phyloP scores from a whole-genome alignment of 2,113 vertebrate species.

The Bostrychus sinensis region DNA sequence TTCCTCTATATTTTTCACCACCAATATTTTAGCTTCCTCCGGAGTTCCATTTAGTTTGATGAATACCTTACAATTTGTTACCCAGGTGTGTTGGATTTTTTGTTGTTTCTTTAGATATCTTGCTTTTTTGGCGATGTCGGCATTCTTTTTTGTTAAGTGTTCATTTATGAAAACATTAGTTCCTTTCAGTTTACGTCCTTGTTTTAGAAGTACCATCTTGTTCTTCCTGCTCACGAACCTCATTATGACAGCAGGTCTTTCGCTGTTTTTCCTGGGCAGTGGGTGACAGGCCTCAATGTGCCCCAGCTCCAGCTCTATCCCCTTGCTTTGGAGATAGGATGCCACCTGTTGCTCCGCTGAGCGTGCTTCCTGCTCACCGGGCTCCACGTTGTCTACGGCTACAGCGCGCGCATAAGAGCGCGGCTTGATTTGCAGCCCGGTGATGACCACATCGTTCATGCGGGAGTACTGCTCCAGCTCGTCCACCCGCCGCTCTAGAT shows the following conservation, averaged over 20 bases:
- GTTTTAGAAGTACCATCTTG: background rate
- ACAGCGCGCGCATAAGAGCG: background rate
- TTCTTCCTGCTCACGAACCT: background rate
- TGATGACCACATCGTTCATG: background rate
- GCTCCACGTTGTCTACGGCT: background rate
- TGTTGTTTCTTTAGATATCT: background rate
- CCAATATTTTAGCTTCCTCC: too few species aligned
- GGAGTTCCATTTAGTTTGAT: too few species aligned
- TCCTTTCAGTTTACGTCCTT: background rate
- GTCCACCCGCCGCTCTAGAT: background rate
- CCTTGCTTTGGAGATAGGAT: too few species aligned
- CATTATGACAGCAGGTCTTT: background rate
- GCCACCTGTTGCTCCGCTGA: too few species aligned
- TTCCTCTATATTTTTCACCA: too few species aligned
- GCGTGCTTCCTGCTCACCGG: background rate
- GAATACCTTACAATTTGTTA: too few species aligned
- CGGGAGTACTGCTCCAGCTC: background rate
- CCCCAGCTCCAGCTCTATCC: too few species aligned
- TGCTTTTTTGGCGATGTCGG: background rate
- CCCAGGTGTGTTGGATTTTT: background rate
- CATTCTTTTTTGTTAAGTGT: background rate
- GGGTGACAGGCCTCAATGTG: background rate
- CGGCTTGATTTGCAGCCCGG: background rate
- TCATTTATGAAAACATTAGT: constrained; percentile 1
- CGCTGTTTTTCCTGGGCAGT: background rate